Conservation (phyloP, 2,113 vertebrate species). For the Psittacus erithacus region DNA sequence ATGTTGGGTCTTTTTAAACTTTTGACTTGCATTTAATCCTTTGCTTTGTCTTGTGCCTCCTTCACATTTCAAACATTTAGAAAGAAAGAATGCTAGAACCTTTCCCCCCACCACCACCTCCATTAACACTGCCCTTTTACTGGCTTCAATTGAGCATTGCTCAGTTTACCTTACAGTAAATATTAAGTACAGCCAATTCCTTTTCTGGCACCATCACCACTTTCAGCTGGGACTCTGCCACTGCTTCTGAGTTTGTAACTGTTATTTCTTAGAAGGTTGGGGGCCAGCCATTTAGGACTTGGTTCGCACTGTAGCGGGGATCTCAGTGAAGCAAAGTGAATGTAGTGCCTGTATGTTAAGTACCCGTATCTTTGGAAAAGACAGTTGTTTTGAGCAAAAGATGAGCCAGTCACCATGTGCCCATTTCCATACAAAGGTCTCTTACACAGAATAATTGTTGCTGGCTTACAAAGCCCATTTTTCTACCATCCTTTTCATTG, state of each 20-base stretch:
- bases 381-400: background rate
- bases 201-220: background rate
- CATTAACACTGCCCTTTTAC: background rate
- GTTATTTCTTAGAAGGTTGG: background rate
- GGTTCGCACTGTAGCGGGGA: background rate
- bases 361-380: background rate
- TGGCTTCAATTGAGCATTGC: background rate
- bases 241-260: background rate
- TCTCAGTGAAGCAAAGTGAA: background rate
- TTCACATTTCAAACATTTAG: background rate
- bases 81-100: background rate
- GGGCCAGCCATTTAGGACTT: background rate
- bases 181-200: background rate
- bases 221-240: background rate
- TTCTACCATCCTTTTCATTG: background rate
- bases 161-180: background rate
- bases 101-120: background rate
- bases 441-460: background rate
- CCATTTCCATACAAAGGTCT: background rate
- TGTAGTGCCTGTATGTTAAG: background rate
- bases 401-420: background rate
- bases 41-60: background rate
- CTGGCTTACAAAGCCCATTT: background rate
- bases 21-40: background rate
- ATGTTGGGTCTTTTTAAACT: background rate